Conservation (phyloP, 2,113 vertebrate species). For the Herpetotheres cachinnans region DNA sequence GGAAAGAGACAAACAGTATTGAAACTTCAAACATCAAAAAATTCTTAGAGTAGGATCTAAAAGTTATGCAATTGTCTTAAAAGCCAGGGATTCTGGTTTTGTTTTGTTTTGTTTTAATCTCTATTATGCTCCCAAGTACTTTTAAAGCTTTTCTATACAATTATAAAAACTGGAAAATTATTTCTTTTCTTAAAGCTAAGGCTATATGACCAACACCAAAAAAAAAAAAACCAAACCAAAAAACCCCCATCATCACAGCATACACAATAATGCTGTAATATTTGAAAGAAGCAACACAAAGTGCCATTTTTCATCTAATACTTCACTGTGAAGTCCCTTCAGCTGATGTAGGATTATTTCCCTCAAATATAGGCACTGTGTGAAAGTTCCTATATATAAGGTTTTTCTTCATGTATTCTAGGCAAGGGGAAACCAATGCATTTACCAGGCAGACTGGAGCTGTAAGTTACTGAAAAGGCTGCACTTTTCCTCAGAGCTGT, state of each 20-base stretch:
- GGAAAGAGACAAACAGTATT: background rate
- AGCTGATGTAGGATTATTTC: background rate
- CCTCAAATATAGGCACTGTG: background rate
- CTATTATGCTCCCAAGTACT: background rate
- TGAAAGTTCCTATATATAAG: background rate
- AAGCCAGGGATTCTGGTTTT: background rate
- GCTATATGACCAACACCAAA: background rate
- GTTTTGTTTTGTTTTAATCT: background rate
- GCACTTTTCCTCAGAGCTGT: background rate
- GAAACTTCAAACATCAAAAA: background rate
- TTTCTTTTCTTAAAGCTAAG: background rate
- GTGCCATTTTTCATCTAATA: background rate
- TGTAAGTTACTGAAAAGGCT: background rate
- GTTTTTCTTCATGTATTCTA: background rate
- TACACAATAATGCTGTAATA: background rate
- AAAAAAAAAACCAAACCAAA: background rate
- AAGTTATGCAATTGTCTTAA: background rate
- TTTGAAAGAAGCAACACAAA: background rate
- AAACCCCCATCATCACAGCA: background rate
- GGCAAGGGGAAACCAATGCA: background rate
- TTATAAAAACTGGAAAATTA: background rate
- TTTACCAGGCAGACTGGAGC: background rate
- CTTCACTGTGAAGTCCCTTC: background rate
- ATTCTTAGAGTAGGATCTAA: background rate
- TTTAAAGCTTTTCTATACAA: background rate